Evolutionary conservation across 2,888 invertebrate species (phyloP).

Genomic region (Oxystoma pomonae): DNA sequence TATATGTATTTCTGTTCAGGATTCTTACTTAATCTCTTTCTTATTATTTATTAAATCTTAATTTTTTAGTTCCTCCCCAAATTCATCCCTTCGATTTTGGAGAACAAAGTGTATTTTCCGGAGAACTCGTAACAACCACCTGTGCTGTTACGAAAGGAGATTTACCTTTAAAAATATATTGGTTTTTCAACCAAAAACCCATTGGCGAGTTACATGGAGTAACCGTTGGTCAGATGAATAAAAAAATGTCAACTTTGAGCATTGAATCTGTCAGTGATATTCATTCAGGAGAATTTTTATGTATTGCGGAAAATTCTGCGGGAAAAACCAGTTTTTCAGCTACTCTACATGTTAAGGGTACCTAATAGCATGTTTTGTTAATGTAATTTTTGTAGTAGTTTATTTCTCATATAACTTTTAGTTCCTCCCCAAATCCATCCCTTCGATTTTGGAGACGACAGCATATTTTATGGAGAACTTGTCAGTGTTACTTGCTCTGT

Average conservation of each 20-base stretch:
- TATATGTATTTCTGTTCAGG: too few species aligned
- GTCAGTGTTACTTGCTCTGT: conserved; percentile 57
- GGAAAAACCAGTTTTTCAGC: conserved; percentile 64
- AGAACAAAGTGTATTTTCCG: conserved; percentile 53
- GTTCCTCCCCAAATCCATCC: conserved; percentile 77
- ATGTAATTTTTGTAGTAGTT: neutral
- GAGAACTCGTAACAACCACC: conserved; percentile 64
- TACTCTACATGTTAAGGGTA: conserved; percentile 66
- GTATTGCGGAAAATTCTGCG: conserved; percentile 52
- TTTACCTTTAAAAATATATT: conserved; percentile 65
- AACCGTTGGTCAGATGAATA: conserved; percentile 57
- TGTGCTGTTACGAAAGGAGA: conserved; percentile 71
- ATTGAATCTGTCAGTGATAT: conserved; percentile 68
- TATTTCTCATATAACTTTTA: conserved; percentile 37
- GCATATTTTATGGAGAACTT: conserved; percentile 47
- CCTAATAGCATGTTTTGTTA: neutral
- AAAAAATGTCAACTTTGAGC: conserved; percentile 62
- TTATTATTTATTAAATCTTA: too few species aligned
- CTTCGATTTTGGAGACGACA: conserved; percentile 71
- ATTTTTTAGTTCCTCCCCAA: conserved; percentile 39
- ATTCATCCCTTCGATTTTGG: conserved; percentile 51
- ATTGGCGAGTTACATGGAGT: conserved; percentile 55
- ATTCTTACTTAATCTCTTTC: too few species aligned
- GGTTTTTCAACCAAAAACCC: conserved; percentile 57
- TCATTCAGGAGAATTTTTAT: conserved; percentile 70